phyloP scores from a whole-genome alignment of 2,888 invertebrate genomes.

The Octonoba sinensis region DNA sequence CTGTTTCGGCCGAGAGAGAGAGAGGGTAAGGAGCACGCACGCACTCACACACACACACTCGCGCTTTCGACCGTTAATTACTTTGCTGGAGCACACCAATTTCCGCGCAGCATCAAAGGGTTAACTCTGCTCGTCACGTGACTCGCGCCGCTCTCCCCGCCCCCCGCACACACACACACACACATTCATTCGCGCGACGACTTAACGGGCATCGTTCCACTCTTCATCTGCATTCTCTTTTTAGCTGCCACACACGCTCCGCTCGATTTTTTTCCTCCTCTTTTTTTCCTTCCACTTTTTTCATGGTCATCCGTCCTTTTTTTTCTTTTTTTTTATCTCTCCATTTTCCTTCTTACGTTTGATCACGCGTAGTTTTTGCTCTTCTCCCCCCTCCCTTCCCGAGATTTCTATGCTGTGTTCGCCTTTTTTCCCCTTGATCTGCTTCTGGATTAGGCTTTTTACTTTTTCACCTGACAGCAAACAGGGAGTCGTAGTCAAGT shows the following conservation, averaged over 20 bases:
- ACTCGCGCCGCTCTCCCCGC: constrained; percentile 20
- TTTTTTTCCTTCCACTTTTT: constrained; percentile 6
- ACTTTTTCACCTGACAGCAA: background rate
- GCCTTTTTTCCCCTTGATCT: constrained; percentile 9
- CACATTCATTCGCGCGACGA: constrained; percentile 23
- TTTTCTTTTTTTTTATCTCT: constrained; percentile 11
- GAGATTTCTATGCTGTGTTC: background rate
- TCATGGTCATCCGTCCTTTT: background rate
- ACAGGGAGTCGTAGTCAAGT: too few species aligned
- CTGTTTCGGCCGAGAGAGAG: constrained; percentile 20
- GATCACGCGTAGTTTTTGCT: constrained; percentile 4
- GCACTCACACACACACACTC: constrained; percentile 46
- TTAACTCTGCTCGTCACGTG: constrained; percentile 60
- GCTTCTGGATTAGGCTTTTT: constrained; percentile 4
- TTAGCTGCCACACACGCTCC: constrained; percentile 9
- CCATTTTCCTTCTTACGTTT: constrained; percentile 1
- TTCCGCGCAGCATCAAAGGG: constrained; percentile 65
- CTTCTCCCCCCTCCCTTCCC: background rate
- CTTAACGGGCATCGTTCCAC: constrained; percentile 46
- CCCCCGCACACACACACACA: constrained; percentile 26
- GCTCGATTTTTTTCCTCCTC: constrained; percentile 10
- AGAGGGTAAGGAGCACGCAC: constrained; percentile 34
- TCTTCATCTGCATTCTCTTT: constrained; percentile 49
- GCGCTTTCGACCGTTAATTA: constrained; percentile 63
- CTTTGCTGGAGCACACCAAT: constrained; percentile 65